A percentile compares a stretch with the other conserved stretches of the same genome.
Conservation (phyloP, 2,113 vertebrate species). For the Ornithorhynchus anatinus region DNA sequence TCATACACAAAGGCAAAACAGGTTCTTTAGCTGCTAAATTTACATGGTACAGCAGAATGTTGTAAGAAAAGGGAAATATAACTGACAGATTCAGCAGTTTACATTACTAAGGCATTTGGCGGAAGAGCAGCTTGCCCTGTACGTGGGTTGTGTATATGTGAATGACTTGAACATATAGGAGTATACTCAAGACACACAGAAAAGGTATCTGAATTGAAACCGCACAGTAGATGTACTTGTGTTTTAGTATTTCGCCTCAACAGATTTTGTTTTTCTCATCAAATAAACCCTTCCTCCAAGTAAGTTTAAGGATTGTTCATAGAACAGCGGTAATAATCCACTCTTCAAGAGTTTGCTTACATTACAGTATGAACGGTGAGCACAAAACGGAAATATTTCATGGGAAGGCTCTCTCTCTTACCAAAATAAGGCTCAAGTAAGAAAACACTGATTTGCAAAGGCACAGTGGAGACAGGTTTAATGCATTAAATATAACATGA, state of each 20-base stretch:
- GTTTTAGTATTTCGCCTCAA: neutral
- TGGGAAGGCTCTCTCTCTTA: constrained; percentile 59
- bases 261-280: neutral
- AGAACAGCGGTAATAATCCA: constrained; percentile 75
- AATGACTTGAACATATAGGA: constrained; percentile 1
- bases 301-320: constrained; percentile 70
- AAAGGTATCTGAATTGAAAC: constrained; percentile 33
- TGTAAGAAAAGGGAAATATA: constrained; percentile 60
- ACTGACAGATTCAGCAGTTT: constrained; percentile 46
- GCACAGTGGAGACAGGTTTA: constrained; percentile 79
- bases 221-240: constrained; percentile 49
- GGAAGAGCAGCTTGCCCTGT: constrained; percentile 34
- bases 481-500: constrained; percentile 76
- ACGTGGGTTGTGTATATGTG: neutral
- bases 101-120: constrained; percentile 74
- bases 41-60: constrained; percentile 54
- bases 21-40: constrained; percentile 59
- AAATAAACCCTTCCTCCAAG: constrained; percentile 49
- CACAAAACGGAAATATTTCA: constrained; percentile 36
- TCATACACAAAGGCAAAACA: constrained; percentile 70
- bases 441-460: constrained; percentile 74
- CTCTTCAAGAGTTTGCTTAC: constrained; percentile 79
- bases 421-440: constrained; percentile 66
- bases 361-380: constrained; percentile 52
- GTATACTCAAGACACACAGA: constrained; percentile 42